Evolutionary conservation across 2,888 invertebrate species (phyloP).

Genomic region (Mythimna loreyi): DNA sequence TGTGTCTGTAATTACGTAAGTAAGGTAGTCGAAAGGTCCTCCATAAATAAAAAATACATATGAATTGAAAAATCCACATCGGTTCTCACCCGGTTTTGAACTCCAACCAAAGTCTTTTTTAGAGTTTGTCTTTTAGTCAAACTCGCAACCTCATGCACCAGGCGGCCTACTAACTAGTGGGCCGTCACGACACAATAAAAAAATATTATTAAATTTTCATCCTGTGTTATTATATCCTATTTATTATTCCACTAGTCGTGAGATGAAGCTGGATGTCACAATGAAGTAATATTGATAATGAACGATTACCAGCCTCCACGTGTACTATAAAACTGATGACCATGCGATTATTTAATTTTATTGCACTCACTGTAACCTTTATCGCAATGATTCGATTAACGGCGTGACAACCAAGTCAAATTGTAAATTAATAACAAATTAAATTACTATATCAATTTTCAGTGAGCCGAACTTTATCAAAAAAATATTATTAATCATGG

Average conservation of each 20-base stretch:
- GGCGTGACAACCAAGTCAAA: conserved; percentile 34
- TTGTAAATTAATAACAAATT: conserved; percentile 29
- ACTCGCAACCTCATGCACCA: too few species aligned
- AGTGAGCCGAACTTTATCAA: not conserved
- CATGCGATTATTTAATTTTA: conserved; percentile 18
- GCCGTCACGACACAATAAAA: not conserved
- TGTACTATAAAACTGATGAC: not conserved
- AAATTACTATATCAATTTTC: conserved; percentile 5
- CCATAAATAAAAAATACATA: too few species aligned
- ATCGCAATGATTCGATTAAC: conserved; percentile 33
- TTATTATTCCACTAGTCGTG: not conserved
- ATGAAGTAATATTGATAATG: not conserved
- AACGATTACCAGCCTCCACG: not conserved
- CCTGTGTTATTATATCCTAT: not conserved
- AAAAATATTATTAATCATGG: conserved; percentile 14
- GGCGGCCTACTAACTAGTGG: too few species aligned
- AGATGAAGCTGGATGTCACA: not conserved
- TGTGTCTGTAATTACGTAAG: too few species aligned
- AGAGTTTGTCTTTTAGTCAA: too few species aligned
- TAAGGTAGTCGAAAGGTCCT: too few species aligned
- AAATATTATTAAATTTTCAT: conserved; percentile 8
- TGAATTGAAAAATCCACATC: too few species aligned
- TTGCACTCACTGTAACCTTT: conserved; percentile 11
- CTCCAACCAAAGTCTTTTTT: too few species aligned
- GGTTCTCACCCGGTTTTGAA: too few species aligned